phyloP scores from a whole-genome alignment of 1,140 invertebrate genomes.

The Drosophila sechellia region DNA sequence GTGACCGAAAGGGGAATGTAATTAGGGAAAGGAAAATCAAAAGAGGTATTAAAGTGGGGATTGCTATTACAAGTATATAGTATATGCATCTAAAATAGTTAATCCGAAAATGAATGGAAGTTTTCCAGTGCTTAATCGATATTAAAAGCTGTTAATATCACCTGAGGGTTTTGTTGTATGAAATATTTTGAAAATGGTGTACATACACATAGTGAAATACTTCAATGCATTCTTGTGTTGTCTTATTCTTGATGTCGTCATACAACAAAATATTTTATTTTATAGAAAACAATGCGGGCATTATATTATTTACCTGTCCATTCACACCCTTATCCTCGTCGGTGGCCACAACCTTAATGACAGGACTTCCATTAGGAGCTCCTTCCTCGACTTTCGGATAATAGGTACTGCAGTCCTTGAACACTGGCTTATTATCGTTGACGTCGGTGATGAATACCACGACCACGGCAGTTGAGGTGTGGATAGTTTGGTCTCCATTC shows the following conservation, averaged over 20 bases:
- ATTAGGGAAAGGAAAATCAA: constrained; percentile 34
- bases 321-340: constrained; percentile 98
- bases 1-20: constrained; percentile 15
- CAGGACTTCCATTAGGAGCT: constrained; percentile 95
- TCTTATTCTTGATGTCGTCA: too few relatives aligned
- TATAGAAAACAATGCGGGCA: too few relatives aligned
- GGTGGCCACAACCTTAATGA: constrained; percentile 96
- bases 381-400: constrained; percentile 97
- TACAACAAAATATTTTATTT: too few relatives aligned
- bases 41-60: constrained; percentile 9
- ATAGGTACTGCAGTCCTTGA: constrained; percentile 96
- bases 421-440: constrained; percentile 97
- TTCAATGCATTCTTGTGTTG: too few relatives aligned
- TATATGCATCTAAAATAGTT: constrained; percentile 25
- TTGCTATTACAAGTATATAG: constrained; percentile 17
- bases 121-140: neutral
- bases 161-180: too few relatives aligned
- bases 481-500: constrained; percentile 92
- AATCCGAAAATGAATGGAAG: constrained; percentile 1
- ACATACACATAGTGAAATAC: neutral
- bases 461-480: constrained; percentile 97
- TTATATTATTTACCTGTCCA: constrained; percentile 88
- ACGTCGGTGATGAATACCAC: constrained; percentile 98
- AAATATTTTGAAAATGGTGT: neutral
- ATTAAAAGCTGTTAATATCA: neutral